Evolutionary conservation across 2,113 vertebrate species (phyloP).

Genomic region (Leptodactylus fuscus): DNA sequence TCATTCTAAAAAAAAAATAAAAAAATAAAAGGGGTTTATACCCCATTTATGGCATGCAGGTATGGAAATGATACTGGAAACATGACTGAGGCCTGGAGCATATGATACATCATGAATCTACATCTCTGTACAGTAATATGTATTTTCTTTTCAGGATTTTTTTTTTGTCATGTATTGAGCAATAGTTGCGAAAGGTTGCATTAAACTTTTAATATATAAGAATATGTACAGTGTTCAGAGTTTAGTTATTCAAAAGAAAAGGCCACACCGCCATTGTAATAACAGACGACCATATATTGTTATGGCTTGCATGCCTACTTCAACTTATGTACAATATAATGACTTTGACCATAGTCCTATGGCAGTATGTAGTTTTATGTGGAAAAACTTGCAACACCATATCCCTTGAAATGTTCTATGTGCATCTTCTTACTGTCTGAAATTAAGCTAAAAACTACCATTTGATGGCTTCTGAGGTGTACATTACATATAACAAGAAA

Average conservation of each 20-base stretch:
- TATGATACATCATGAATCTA: not conserved
- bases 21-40: no score
- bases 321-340: slow-evolving; percentile 6
- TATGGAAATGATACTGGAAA: not conserved
- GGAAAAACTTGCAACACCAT: slow-evolving; percentile 11
- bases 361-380: not conserved
- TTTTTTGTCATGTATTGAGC: slow-evolving; percentile 15
- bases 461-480: not conserved
- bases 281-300: not conserved
- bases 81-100: not conserved
- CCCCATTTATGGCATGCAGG: not conserved
- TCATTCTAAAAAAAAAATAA: not conserved
- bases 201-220: slow-evolving; percentile 19
- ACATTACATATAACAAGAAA: not conserved
- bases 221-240: slow-evolving; percentile 29
- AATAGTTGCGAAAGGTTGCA: slow-evolving; percentile 8
- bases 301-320: slow-evolving; percentile 29
- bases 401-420: slow-evolving; percentile 8
- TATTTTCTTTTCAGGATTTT: slow-evolving; percentile 6
- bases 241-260: not conserved
- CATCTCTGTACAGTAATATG: slow-evolving; percentile 15
- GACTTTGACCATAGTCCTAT: not conserved
- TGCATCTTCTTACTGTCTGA: slow-evolving; percentile 13
- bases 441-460: slow-evolving; percentile 15
- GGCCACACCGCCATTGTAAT: not conserved